Conservation (phyloP, 2,113 vertebrate genomes). For the Hemibagrus wyckioides region DNA sequence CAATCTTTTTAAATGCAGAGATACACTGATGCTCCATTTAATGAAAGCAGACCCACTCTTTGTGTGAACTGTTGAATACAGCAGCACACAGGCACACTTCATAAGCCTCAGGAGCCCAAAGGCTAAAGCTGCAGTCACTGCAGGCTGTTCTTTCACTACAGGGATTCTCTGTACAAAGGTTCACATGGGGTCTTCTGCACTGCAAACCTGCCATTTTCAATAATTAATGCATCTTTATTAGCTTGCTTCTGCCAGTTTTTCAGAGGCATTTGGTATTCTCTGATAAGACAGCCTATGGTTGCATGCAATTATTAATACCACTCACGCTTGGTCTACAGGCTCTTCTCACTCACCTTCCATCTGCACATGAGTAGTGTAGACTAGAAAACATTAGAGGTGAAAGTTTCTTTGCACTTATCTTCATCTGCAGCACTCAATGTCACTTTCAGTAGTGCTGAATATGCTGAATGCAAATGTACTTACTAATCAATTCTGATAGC, state of each 20-base stretch:
- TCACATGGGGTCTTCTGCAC: conserved; percentile 33
- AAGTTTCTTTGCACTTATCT: conserved; percentile 50
- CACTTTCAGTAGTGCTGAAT: conserved; percentile 18
- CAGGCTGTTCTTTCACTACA: conserved; percentile 31
- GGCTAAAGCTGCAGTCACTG: conserved; percentile 10
- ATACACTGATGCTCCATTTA: conserved; percentile 17
- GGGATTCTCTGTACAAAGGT: conserved; percentile 14
- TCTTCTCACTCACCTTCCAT: conserved; percentile 43
- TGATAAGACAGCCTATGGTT: conserved; percentile 46
- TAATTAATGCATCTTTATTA: conserved; percentile 60
- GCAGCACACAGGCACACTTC: conserved; percentile 35
- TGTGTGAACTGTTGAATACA: conserved; percentile 18
- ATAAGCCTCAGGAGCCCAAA: conserved; percentile 14
- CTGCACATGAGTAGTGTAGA: conserved; percentile 37
- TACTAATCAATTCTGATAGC: conserved; percentile 23
- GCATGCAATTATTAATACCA: conserved; percentile 56
- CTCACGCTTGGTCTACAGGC: conserved; percentile 27
- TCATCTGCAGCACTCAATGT: conserved; percentile 49
- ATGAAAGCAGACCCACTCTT: conserved; percentile 24
- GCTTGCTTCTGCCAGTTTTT: conserved; percentile 58
- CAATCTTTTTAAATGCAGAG: conserved; percentile 8
- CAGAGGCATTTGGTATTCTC: conserved; percentile 36
- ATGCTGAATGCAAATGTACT: conserved; percentile 13
- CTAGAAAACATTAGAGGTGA: conserved; percentile 23
- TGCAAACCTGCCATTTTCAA: conserved; percentile 48